Evolutionary conservation across 2,797 vertebrate genomes (phyloP).

Genomic region (Scleropages formosus): DNA sequence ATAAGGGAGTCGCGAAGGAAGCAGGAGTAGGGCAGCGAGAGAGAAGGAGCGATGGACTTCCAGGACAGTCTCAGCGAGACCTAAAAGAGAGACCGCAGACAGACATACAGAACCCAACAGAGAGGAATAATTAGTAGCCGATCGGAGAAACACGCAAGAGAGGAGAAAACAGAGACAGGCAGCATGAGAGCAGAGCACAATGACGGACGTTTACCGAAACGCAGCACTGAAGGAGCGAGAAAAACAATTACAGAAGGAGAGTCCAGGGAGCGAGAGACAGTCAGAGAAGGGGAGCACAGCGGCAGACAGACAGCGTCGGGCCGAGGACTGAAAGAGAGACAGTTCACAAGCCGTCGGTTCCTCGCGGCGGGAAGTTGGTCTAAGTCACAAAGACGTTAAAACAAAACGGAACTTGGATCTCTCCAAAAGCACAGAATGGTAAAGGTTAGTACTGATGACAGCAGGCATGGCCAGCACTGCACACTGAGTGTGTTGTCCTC

Average conservation of each 20-base stretch:
- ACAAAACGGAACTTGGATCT: slow-evolving; percentile 4
- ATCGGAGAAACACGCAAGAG: not conserved
- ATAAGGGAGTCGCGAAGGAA: no score
- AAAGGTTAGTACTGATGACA: slow-evolving; percentile 1
- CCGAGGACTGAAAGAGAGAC: not conserved
- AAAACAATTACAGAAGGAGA: slow-evolving; percentile 28
- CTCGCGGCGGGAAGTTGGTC: not conserved
- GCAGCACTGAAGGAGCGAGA: not conserved
- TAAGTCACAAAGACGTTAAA: slow-evolving; percentile 15
- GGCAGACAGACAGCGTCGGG: slow-evolving; percentile 21
- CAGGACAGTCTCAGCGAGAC: not conserved
- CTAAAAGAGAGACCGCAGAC: not conserved
- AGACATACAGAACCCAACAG: not conserved
- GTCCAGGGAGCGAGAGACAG: not conserved
- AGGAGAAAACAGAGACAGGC: no score
- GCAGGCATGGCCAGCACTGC: not conserved
- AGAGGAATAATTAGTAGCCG: not conserved
- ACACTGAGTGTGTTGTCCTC: not conserved
- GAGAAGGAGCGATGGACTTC: not conserved
- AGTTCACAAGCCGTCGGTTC: not conserved
- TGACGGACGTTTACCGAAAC: no score
- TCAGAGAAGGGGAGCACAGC: slow-evolving; percentile 20
- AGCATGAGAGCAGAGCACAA: no score
- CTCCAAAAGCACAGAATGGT: not conserved
- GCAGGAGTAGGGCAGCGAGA: no score